phyloP scores from a whole-genome alignment of 1,140 invertebrate genomes.

The Tetragonula clypearis region DNA sequence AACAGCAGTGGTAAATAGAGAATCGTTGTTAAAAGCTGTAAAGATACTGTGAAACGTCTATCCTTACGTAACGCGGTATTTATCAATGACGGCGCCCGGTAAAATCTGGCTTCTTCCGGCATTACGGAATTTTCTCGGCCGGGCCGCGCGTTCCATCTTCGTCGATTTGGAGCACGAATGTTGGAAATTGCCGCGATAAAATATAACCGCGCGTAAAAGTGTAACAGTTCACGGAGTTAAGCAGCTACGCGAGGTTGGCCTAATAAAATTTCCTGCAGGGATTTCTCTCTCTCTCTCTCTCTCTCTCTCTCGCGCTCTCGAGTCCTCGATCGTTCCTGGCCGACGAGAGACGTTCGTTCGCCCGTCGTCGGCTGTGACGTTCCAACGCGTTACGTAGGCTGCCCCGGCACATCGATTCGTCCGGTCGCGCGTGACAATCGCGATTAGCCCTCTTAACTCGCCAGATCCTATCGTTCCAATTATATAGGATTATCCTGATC shows the following conservation, averaged over 20 bases:
- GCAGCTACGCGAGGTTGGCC: conserved; percentile 9
- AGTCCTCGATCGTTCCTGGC: neutral
- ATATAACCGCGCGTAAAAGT: conserved; percentile 59
- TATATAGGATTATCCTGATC: conserved; percentile 50
- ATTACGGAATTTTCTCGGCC: conserved; percentile 8
- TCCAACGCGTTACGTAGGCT: neutral
- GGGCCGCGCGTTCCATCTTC: conserved; percentile 9
- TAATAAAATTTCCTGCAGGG: conserved; percentile 50
- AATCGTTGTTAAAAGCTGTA: neutral
- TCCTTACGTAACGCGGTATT: neutral
- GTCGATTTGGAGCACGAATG: conserved; percentile 25
- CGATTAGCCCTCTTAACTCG: conserved; percentile 41
- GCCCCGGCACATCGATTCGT: conserved; percentile 28
- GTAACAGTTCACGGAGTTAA: conserved; percentile 62
- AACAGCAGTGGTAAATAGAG: no score
- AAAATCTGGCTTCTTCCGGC: neutral
- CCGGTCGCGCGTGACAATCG: conserved; percentile 45
- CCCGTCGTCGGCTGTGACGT: neutral
- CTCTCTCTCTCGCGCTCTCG: no score
- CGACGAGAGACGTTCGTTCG: neutral
- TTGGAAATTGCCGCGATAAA: conserved; percentile 52
- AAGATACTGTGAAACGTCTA: neutral
- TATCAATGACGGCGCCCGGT: neutral
- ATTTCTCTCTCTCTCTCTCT: no score
- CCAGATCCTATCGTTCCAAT: conserved; percentile 41